Evolutionary conservation across 1,140 invertebrate species (phyloP).

Genomic region (Lethrus apterus): DNA sequence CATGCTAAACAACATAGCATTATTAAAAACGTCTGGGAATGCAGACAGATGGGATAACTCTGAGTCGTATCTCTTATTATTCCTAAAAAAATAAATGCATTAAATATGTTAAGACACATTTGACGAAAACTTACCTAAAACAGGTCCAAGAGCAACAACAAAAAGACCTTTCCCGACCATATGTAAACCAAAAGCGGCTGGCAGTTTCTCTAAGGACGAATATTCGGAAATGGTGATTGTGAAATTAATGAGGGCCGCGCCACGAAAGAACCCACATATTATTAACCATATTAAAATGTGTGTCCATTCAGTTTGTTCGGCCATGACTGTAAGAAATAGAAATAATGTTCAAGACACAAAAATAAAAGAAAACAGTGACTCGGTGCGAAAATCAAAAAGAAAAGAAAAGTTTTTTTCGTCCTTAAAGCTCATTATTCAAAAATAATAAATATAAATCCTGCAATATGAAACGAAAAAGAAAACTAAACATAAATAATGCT

Average conservation of each 20-base stretch:
- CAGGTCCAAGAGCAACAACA: conserved; percentile 58
- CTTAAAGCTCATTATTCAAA: no score
- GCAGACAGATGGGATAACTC: conserved; percentile 63
- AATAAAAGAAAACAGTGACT: conserved; percentile 19
- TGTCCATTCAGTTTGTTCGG: conserved; percentile 57
- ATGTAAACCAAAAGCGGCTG: conserved; percentile 66
- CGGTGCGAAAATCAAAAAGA: conserved; percentile 23
- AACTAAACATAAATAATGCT: conserved; percentile 5
- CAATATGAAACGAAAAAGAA: neutral
- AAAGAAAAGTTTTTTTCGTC: conserved; percentile 3
- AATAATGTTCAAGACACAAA: conserved; percentile 24
- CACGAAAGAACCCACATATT: conserved; percentile 65
- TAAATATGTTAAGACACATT: neutral
- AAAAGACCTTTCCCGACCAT: conserved; percentile 69
- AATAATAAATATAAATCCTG: conserved; percentile 8
- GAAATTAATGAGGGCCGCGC: conserved; percentile 65
- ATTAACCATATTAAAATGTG: conserved; percentile 58
- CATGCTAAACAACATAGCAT: conserved; percentile 58
- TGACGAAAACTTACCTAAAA: conserved; percentile 53
- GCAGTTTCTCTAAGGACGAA: conserved; percentile 62
- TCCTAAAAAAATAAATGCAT: conserved; percentile 44
- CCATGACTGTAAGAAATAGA: conserved; percentile 50
- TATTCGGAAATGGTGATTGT: conserved; percentile 67
- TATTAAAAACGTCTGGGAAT: conserved; percentile 62
- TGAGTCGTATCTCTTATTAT: conserved; percentile 59